These are phyloP conservation scores for Torymus tubicola DNA, from an alignment of 2,888 invertebrate genomes.

Conservation along the genomic window DNA sequence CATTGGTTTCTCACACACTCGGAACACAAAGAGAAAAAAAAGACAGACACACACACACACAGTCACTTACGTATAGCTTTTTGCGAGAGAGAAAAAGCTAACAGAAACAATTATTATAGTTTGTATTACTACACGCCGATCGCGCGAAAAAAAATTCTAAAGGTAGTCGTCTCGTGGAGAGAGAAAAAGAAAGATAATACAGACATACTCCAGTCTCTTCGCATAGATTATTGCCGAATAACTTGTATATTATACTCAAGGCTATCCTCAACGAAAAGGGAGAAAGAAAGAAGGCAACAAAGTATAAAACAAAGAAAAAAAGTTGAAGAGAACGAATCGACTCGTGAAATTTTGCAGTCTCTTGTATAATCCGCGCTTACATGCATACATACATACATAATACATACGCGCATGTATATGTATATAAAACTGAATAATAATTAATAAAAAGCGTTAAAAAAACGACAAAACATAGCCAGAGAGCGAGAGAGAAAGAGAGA, in stretches of 20 bases:
- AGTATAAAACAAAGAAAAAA: too few species aligned
- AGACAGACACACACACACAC: too few species aligned
- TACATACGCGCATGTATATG: conserved; percentile 33
- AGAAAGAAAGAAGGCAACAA: too few species aligned
- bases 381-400: conserved; percentile 40
- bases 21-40: too few species aligned
- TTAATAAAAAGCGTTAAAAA: conserved; percentile 1
- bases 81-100: not conserved
- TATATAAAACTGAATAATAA: conserved; percentile 36
- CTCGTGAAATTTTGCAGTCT: conserved; percentile 49
- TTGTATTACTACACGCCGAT: conserved; percentile 2
- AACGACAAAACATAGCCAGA: not conserved
- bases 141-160: not conserved
- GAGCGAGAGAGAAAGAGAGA: not conserved
- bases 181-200: conserved; percentile 4
- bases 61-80: too few species aligned
- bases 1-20: not conserved
- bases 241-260: conserved; percentile 33
- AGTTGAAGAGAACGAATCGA: conserved; percentile 18
- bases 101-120: too few species aligned
- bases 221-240: conserved; percentile 36
- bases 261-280: not conserved
- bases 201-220: conserved; percentile 26
- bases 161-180: too few species aligned
- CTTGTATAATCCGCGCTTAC: conserved; percentile 51